phyloP scores from a whole-genome alignment of 2,888 invertebrate genomes.

The Agriotes lineatus region DNA sequence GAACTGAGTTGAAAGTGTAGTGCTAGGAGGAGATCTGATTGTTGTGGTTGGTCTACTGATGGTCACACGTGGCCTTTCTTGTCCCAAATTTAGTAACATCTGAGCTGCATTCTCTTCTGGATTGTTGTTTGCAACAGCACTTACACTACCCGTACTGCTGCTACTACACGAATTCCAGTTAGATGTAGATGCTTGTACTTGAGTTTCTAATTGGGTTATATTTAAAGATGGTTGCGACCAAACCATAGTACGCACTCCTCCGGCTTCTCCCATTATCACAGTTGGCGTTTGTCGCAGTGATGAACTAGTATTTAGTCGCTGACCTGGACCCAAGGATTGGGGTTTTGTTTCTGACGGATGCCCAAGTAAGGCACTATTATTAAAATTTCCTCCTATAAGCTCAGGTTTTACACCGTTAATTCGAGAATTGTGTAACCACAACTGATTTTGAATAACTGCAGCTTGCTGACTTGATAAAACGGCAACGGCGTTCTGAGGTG shows the following conservation, averaged over 20 bases:
- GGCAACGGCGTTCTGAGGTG: slow-evolving; percentile 43
- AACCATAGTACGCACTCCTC: slow-evolving; percentile 83
- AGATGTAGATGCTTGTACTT: slow-evolving; percentile 61
- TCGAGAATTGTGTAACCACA: slow-evolving; percentile 70
- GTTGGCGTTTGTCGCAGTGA: slow-evolving; percentile 80
- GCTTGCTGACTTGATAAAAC: slow-evolving; percentile 52
- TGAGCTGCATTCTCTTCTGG: slow-evolving; percentile 74
- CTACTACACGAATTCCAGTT: slow-evolving; percentile 59
- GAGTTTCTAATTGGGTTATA: slow-evolving; percentile 63
- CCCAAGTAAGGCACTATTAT: slow-evolving; percentile 53
- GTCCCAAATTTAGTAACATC: slow-evolving; percentile 81
- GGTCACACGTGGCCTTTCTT: slow-evolving; percentile 65
- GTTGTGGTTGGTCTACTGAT: slow-evolving; percentile 50
- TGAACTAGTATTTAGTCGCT: slow-evolving; percentile 53
- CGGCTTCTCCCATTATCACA: slow-evolving; percentile 94
- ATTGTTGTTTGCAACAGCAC: slow-evolving; percentile 56
- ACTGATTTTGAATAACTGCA: slow-evolving; percentile 59
- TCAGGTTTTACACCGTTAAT: slow-evolving; percentile 85
- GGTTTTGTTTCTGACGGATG: slow-evolving; percentile 56
- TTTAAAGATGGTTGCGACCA: slow-evolving; percentile 73
- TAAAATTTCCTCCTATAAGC: slow-evolving; percentile 75
- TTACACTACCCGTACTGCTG: slow-evolving; percentile 56
- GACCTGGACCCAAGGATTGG: slow-evolving; percentile 49
- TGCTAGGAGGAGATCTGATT: slow-evolving; percentile 47
- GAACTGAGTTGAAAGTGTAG: slow-evolving; percentile 65